Base-by-base conservation (phyloP, 2,113 vertebrate genomes). In the Naja naja region DNA sequence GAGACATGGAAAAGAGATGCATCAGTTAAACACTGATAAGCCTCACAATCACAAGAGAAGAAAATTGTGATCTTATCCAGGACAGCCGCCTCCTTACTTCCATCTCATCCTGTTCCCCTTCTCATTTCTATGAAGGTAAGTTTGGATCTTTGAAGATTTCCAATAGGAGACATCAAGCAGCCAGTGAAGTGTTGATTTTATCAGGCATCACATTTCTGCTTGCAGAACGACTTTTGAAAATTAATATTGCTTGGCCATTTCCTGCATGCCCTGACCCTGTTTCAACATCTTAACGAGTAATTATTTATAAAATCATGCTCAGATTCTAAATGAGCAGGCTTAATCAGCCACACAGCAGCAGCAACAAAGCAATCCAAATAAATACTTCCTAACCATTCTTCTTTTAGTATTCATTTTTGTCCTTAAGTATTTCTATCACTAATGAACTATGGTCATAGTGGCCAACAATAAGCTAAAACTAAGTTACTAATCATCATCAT, bases 61-160 rank as follows among this genome's bases (percentile, higher is more conserved):
- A 96, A 98, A 98, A 97, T 89, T 96, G 96, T 97, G 97, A 97
- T 97, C 96, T 98, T 97, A 97, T 96, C 96, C 90, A 52, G 85
- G 60, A 88, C 18, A 5, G 91, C 89, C 69, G 45, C 34, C 45
- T 95, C 95, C 87, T 69, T 52, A 87, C 95, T 92, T 95, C 94
- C 91, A 90, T 94, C 95, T 94, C 95, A 95, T 94, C 96, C 93
- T 92, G 91, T 95, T 97, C 94, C 94, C 96, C 95, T 96, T 92
- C 94, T 94, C 94, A 94, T 95, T 95, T 95, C 94, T 95, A 97
- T 95, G 94, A 96, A 96, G 96, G 95, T 95, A 95, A 34, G 49
- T 94, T 97, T 96, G 94, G 95, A 94, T 95, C 95, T 93, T 95
- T 95, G 94, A 97, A 97, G 96, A 97, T 97, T 97, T 96, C 96